Percentiles rank a stretch among this genome's conserved stretches.
Evolutionary conservation across 2,888 invertebrate genomes (phyloP).

Genomic region (Macrophya alboannulata): DNA sequence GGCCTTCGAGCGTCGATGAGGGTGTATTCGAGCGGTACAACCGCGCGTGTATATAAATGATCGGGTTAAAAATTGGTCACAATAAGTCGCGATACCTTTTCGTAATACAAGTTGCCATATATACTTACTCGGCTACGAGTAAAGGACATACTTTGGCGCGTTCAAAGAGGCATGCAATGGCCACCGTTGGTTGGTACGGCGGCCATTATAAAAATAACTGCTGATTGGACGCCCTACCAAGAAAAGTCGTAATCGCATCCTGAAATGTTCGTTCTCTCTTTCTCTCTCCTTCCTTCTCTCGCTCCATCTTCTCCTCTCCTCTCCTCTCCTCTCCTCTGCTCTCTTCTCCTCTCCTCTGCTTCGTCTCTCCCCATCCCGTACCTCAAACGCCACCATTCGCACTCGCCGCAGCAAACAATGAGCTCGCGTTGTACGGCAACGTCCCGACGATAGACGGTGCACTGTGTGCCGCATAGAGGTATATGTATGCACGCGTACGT

Average conservation of each 20-base stretch:
- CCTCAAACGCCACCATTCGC: constrained; percentile 42
- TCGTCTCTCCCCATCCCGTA: constrained; percentile 27
- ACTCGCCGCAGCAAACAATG: constrained; percentile 65
- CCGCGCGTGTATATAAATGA: background rate
- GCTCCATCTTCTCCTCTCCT: constrained; percentile 59
- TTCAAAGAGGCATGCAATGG: constrained; percentile 70
- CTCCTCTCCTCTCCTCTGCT: constrained; percentile 51
- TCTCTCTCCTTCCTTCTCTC: constrained; percentile 56
- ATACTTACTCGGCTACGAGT: constrained; percentile 53
- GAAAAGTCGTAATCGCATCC: constrained; percentile 80
- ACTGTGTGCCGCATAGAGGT: background rate
- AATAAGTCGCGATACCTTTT: background rate
- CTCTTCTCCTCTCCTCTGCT: constrained; percentile 39
- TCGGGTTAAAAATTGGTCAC: background rate
- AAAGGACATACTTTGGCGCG: constrained; percentile 71
- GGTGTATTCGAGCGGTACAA: background rate
- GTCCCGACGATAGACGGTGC: constrained; percentile 23
- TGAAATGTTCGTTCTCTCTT: constrained; percentile 69
- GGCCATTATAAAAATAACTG: constrained; percentile 80
- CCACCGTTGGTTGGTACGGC: constrained; percentile 70
- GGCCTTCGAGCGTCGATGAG: background rate
- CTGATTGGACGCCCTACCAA: constrained; percentile 80
- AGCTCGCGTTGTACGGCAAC: constrained; percentile 56
- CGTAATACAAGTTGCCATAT: constrained; percentile 16
- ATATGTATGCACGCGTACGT: background rate